phyloP scores from a whole-genome alignment of 1,140 invertebrate genomes.

The Acyrthosiphon pisum region DNA sequence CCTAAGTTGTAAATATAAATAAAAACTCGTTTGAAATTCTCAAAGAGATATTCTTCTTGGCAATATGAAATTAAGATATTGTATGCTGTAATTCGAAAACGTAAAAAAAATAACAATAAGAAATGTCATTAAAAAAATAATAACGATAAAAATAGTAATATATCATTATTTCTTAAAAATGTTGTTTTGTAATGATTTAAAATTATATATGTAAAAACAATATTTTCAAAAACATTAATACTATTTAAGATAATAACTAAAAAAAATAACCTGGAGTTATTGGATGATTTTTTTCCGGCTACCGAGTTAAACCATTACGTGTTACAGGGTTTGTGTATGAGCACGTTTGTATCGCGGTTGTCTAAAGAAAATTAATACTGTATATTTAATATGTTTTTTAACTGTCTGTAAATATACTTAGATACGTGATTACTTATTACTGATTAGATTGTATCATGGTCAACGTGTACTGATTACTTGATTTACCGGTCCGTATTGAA shows the following conservation, averaged over 20 bases:
- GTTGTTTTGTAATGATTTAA: background rate
- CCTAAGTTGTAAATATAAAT: background rate
- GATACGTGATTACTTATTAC: no score
- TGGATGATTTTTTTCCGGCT: background rate
- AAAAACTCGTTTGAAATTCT: background rate
- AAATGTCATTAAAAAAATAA: no score
- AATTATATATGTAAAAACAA: background rate
- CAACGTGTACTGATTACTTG: background rate
- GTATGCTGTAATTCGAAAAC: background rate
- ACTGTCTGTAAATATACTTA: no score
- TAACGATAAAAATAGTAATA: background rate
- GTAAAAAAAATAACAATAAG: background rate
- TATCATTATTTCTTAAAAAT: background rate
- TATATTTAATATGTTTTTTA: background rate
- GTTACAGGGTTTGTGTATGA: background rate
- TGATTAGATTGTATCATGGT: background rate
- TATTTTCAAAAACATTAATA: no score
- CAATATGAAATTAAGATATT: background rate
- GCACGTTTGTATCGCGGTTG: background rate
- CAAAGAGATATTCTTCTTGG: background rate
- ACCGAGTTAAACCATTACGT: background rate
- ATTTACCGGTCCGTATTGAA: background rate
- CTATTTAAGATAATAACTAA: no score
- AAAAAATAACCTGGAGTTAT: background rate
- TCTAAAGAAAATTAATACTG: background rate